phyloP scores from a whole-genome alignment of 2,113 vertebrate species.

The Emydura subglobosa region DNA sequence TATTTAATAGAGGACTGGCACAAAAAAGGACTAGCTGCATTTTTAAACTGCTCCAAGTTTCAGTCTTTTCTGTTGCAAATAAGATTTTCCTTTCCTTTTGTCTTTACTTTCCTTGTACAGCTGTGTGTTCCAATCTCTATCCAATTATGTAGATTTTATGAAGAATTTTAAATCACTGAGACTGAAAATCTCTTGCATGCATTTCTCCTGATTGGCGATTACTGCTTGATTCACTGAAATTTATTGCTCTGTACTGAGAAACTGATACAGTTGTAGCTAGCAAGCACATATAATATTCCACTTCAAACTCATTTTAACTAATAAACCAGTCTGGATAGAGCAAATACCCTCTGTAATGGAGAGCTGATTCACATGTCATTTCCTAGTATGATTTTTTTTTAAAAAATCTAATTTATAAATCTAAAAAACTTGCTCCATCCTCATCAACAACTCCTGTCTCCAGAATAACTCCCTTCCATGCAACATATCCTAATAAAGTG shows the following conservation, averaged over 20 bases:
- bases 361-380: not conserved
- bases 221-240: not conserved
- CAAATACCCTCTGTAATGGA: not conserved
- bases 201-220: not conserved
- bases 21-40: not conserved
- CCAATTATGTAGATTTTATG: not conserved
- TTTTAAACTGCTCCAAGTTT: not conserved
- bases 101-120: not conserved
- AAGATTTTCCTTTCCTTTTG: not conserved
- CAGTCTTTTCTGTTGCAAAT: not conserved
- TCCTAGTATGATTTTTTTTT: not conserved
- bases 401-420: not conserved
- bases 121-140: not conserved
- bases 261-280: not conserved
- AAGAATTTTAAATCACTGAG: not conserved
- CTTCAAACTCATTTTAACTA: conserved; percentile 26
- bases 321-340: not conserved
- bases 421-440: not conserved
- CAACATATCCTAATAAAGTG: conserved; percentile 26
- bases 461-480: conserved; percentile 19
- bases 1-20: not conserved
- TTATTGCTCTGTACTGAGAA: not conserved
- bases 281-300: not conserved
- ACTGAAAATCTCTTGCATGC: fast-evolving
- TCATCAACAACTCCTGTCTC: conserved; percentile 32